Evolutionary conservation across 2,113 vertebrate genomes (phyloP), one percentile per base, ranked within the genome.

Genomic region (Helogale parvula): DNA sequence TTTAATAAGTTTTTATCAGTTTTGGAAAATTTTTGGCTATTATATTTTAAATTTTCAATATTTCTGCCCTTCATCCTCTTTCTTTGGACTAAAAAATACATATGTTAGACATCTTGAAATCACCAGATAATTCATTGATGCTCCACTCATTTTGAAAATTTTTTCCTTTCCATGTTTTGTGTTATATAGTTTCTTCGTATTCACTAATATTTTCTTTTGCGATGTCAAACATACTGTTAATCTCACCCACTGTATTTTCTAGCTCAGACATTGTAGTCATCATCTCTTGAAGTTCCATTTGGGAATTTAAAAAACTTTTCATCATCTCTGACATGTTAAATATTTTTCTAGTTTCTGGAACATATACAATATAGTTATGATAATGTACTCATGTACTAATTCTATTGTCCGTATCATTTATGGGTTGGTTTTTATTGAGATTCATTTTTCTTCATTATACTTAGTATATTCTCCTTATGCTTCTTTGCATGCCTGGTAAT

Each of bases 321-420:
- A 31, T 15, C 50, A 8, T 35, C 47, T 93, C 35, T 69, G n/a
- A 80, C 33, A 92, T 35, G 21, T 79, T 93, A 47, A 23, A 27
- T 88, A 45, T 80, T 88, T 88, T 16, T 23, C 50, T 80, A 35
- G 74, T 80, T 93, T 88, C 31, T 93, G 63, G 69, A 93, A 71
- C 31, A 35, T 31, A 23, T 63, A 29, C 10, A 35, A 71, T 88
- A 47, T 50, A 35, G 4, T 47, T 88, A 21, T 19, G 29, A 74
- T 74, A 88, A 80, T 50, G 12, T 35, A 29, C 16, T 69, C 35
- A 7, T 81, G 65, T 81, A 69, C 35, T 50, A 47, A 35, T 29
- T 25, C 33, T 74, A 21, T 84, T n/a, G 35, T 17, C 47, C 23
- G 9, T 16, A 25, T 91, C 25, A 50, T 84, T 84, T 92, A 38